Percentiles rank a stretch among this genome's conserved stretches.
Evolutionary conservation across 2,888 invertebrate species (phyloP).

Genomic region (Capitulum mitella): DNA sequence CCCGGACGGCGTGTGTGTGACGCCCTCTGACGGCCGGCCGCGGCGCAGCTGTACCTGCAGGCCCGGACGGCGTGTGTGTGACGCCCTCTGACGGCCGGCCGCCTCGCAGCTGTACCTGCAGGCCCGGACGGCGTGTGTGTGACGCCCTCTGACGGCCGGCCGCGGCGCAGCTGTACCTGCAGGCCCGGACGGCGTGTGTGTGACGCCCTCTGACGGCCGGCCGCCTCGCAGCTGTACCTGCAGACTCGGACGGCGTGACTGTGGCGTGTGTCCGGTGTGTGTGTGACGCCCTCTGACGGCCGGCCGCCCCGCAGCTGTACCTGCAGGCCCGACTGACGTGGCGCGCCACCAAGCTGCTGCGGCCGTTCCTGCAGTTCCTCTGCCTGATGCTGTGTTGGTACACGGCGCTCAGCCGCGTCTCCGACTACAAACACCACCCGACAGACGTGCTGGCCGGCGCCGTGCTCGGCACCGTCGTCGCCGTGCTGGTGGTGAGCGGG

Average conservation of each 20-base stretch:
- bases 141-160: too few relatives aligned
- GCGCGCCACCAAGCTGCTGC: slow-evolving; percentile 68
- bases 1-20: slow-evolving; percentile 70
- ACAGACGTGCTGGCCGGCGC: slow-evolving; percentile 84
- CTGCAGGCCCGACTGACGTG: slow-evolving; percentile 76
- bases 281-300: too few relatives aligned
- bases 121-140: too few relatives aligned
- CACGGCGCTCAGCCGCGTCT: slow-evolving; percentile 81
- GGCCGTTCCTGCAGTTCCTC: slow-evolving; percentile 75
- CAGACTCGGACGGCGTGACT: too few relatives aligned
- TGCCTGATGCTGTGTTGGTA: slow-evolving; percentile 73
- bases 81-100: not conserved
- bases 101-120: too few relatives aligned
- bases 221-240: too few relatives aligned
- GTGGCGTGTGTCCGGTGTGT: too few relatives aligned
- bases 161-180: not conserved
- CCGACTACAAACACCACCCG: slow-evolving; percentile 97
- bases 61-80: too few relatives aligned
- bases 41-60: slow-evolving; percentile 59
- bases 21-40: too few relatives aligned
- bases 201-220: not conserved
- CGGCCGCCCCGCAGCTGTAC: slow-evolving; percentile 63
- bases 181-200: too few relatives aligned
- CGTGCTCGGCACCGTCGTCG: slow-evolving; percentile 46
- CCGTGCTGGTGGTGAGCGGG: slow-evolving; percentile 41